Percentiles rank a stretch among this genome's conserved stretches.
phyloP scores from a whole-genome alignment of 1,140 invertebrate species.

The Calliphora vicina region DNA sequence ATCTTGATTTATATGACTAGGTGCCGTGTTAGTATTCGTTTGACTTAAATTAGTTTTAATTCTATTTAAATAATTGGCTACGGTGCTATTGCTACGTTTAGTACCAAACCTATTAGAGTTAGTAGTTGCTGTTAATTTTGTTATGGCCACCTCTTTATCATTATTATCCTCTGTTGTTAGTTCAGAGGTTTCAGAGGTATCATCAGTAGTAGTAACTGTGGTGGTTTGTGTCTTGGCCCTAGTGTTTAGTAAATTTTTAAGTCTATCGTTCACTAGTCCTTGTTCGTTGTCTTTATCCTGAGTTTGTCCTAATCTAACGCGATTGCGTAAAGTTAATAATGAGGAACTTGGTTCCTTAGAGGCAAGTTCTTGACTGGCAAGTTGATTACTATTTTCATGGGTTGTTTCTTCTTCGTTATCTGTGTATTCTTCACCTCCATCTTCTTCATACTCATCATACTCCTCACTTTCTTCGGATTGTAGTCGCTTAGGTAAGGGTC shows the following conservation, averaged over 20 bases:
- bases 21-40: constrained; percentile 34
- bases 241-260: constrained; percentile 13
- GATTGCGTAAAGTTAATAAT: neutral
- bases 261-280: neutral
- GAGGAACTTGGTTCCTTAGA: constrained; percentile 7
- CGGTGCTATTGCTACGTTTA: constrained; percentile 55
- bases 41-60: constrained; percentile 46
- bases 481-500: neutral
- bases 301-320: neutral
- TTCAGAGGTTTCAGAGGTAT: neutral
- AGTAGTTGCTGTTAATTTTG: neutral
- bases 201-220: neutral
- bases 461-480: neutral
- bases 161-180: neutral
- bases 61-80: constrained; percentile 55
- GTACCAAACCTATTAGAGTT: constrained; percentile 42
- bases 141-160: constrained; percentile 15
- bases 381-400: neutral
- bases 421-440: constrained; percentile 38
- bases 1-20: constrained; percentile 34
- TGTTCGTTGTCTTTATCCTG: neutral
- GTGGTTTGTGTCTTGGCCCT: neutral
- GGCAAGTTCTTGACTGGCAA: constrained; percentile 13
- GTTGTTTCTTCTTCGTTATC: constrained; percentile 35
- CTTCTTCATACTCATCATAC: neutral